phyloP scores from a whole-genome alignment of 1,140 invertebrate species.

The Zaprionus africanus region DNA sequence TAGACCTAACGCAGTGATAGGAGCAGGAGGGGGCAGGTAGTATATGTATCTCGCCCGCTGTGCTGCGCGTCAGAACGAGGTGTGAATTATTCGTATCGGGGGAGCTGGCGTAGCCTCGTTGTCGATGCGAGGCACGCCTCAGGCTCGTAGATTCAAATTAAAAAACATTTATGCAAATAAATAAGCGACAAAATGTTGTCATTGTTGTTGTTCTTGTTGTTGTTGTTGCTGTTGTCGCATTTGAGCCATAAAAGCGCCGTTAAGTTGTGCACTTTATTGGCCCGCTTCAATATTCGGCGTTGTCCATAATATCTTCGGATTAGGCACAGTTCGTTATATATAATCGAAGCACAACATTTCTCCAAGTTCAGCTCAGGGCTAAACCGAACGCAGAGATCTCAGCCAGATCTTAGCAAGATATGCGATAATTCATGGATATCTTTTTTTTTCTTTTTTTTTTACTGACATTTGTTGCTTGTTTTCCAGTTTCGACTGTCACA shows the following conservation, averaged over 20 bases:
- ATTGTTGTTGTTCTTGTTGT: background rate
- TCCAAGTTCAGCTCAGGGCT: background rate
- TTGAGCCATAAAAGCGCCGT: conserved; percentile 72
- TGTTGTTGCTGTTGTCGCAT: conserved; percentile 40
- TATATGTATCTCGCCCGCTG: conserved; percentile 31
- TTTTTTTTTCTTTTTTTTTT: conserved; percentile 34
- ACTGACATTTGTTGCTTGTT: conserved; percentile 78
- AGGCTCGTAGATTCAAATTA: conserved; percentile 73
- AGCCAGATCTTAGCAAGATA: background rate
- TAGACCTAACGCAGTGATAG: conserved; percentile 35
- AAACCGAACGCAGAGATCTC: background rate
- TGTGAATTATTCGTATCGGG: conserved; percentile 71
- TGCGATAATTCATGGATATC: conserved; percentile 66
- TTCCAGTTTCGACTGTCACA: conserved; percentile 75
- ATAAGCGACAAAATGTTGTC: conserved; percentile 45
- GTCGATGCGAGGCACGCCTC: conserved; percentile 38
- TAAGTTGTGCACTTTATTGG: conserved; percentile 71
- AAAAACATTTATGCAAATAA: conserved; percentile 62
- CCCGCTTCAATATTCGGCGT: conserved; percentile 17
- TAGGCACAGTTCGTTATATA: background rate
- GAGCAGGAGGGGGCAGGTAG: background rate
- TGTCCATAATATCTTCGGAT: background rate
- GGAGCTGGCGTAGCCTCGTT: conserved; percentile 26
- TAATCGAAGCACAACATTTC: background rate
- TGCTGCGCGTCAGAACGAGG: conserved; percentile 60